Base-by-base conservation (phyloP, 2,888 invertebrate species). In the Cybosia mesomella region DNA sequence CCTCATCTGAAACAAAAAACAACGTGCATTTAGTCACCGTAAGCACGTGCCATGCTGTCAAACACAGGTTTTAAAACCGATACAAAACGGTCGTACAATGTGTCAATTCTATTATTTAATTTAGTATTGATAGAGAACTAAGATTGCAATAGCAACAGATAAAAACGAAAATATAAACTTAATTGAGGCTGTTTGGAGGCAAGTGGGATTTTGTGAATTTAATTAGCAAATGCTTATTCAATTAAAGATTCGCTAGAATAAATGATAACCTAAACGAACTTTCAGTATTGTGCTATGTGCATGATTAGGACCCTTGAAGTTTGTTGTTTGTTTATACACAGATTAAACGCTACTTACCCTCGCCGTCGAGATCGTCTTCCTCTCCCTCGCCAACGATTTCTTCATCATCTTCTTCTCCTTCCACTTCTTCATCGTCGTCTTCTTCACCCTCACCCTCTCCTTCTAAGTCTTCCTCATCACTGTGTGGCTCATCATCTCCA, bases 341-440 rank as follows among this genome's bases (percentile, higher is more conserved):
- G 28, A 18, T 10, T n/a, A 28, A 43, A 54, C 28, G 11, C n/a
- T 70, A 84, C 79, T 71, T 32, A 83, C 74, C 74, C 68, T 90
- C 92, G 90, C 96, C 96, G 82, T 96, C 96, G 87, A 96, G 95
- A 87, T 96, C 96, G 81, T 96, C 96, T n/a, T 96, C 96, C 75
- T 95, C 96, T 66, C 95, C 96, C 75, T 96, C 96, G 24, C 94
- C 96, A 74, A 96, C 92, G 74, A 96, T 92, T 73, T 95, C 96
- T 58, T 96, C 96, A 11, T 96, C 96, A 58, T 96, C 96, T 61
- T 95, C 96, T 71, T 96, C 96, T n/a, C 96, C 96, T 79, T 96
- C 95, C 22, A 92, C 96, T 72, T 96, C 96, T 74, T 96, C 96
- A 64, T 96, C 96, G 34, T 96, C 96, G 55, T 96, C 96, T 59